Percentiles rank a stretch among this genome's conserved stretches.
phyloP scores from a whole-genome alignment of 2,113 vertebrate genomes.

The Xiphorhynchus elegans region DNA sequence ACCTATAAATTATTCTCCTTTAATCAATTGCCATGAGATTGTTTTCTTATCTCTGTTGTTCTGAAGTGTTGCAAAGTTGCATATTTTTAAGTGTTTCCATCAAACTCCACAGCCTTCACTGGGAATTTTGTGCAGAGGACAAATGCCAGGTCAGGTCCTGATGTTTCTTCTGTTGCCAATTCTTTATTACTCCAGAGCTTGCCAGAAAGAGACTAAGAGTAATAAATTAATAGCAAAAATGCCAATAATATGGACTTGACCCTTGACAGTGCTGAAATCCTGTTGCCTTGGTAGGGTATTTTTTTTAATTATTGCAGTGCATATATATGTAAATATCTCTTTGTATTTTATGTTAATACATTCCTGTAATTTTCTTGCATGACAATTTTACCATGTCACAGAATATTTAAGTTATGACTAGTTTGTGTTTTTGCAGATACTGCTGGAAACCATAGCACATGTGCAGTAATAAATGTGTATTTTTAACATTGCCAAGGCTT shows the following conservation, averaged over 20 bases:
- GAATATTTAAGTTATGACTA: neutral
- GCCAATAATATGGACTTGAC: neutral
- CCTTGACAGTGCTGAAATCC: neutral
- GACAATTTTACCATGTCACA: neutral
- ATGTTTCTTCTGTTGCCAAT: neutral
- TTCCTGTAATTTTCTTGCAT: slow-evolving; percentile 54
- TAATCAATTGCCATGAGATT: neutral
- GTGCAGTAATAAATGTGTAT: slow-evolving; percentile 65
- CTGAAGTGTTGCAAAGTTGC: neutral
- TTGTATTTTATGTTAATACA: slow-evolving; percentile 35
- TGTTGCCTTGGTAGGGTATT: neutral
- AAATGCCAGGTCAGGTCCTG: neutral
- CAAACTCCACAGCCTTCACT: neutral
- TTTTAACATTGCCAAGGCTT: slow-evolving; percentile 5
- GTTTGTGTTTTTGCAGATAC: slow-evolving; percentile 26
- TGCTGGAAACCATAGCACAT: neutral
- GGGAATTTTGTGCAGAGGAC: neutral
- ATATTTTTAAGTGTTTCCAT: neutral
- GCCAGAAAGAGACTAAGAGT: neutral
- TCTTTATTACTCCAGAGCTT: neutral
- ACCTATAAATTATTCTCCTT: neutral
- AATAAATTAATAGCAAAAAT: neutral
- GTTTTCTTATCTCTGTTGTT: neutral
- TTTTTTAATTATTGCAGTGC: neutral
- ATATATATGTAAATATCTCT: slow-evolving; percentile 12